These are phyloP conservation scores for Bergia sp. DNA, from an alignment of 92 coral and sea anemone species.

Conservation along the genomic window DNA sequence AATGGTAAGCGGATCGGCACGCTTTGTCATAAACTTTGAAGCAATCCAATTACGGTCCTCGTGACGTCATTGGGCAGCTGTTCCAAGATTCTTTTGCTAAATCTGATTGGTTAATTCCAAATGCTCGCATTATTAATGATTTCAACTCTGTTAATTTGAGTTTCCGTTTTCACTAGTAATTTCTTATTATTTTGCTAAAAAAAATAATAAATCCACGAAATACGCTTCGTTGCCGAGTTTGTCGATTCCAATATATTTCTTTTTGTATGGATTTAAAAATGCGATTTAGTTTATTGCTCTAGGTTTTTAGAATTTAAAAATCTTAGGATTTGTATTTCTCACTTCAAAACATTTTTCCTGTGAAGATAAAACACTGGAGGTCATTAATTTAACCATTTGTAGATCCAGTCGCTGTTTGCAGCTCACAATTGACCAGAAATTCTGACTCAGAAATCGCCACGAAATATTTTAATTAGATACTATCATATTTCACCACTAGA, in stretches of 20 bases:
- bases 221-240: neutral
- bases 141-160: constrained; percentile 1
- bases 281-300: neutral
- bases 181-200: constrained; percentile 4
- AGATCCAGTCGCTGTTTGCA: constrained; percentile 2
- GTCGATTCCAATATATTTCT: neutral
- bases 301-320: neutral
- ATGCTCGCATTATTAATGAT: neutral
- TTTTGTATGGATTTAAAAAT: neutral
- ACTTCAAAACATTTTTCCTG: neutral
- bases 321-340: neutral
- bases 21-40: constrained; percentile 25
- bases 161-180: constrained; percentile 34
- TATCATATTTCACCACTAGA: neutral
- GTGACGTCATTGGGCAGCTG: constrained; percentile 12
- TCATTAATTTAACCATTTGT: constrained; percentile 17
- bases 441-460: neutral
- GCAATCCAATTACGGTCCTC: constrained; percentile 32
- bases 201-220: neutral
- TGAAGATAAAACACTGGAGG: neutral
- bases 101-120: constrained; percentile 33
- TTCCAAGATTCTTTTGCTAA: neutral
- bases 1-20: constrained; percentile 11
- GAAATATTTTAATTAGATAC: neutral
- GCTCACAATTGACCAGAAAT: neutral